These are phyloP conservation scores for Dicerorhinus sumatrensis DNA, from an alignment of 2,113 vertebrate species.

Conservation along the genomic window DNA sequence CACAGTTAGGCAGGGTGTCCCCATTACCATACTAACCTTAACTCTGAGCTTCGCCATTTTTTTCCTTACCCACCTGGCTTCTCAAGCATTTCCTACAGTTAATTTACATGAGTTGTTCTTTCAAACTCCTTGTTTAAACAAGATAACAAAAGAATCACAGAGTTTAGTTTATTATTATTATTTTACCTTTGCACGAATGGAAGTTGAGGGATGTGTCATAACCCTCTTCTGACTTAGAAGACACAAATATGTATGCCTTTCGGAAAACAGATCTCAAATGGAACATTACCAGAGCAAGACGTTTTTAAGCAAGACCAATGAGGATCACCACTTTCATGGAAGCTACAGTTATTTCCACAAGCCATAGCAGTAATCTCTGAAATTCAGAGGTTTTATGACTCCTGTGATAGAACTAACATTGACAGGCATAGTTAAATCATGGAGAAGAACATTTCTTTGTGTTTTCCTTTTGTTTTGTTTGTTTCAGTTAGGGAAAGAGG, in stretches of 20 bases:
- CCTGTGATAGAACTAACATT: neutral
- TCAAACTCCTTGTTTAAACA: neutral
- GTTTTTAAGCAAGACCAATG: neutral
- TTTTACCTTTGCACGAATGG: neutral
- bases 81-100: neutral
- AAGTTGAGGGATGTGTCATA: neutral
- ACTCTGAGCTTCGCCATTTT: neutral
- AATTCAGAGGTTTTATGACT: neutral
- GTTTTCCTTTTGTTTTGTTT: neutral
- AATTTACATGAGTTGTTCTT: neutral
- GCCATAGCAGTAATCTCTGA: neutral
- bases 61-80: neutral
- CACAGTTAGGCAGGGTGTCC: fast-evolving
- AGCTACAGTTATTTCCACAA: neutral
- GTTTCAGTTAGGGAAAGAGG: neutral
- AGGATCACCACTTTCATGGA: neutral
- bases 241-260: neutral
- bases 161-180: neutral
- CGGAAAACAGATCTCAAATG: neutral
- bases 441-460: neutral
- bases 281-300: neutral
- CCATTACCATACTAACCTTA: neutral
- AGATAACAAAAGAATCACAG: neutral
- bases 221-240: neutral
- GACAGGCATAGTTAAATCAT: neutral